These are phyloP conservation scores for Sterna hirundo DNA, from an alignment of 2,113 vertebrate species.

Conservation along the genomic window DNA sequence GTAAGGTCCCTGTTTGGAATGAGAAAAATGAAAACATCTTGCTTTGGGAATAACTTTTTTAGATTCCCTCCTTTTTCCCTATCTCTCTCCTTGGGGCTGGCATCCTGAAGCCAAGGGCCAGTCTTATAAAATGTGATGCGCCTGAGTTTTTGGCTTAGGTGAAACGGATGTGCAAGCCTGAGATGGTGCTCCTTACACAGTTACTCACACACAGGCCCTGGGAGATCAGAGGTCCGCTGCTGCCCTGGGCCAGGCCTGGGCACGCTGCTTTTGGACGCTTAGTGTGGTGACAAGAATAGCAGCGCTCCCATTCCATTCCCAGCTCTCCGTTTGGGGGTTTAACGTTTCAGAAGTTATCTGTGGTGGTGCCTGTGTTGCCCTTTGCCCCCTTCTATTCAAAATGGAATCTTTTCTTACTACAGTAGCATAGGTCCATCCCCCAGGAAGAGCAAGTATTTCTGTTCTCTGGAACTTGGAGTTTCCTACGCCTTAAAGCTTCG, in stretches of 20 bases:
- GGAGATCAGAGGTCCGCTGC: background rate
- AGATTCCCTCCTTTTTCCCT: background rate
- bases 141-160: background rate
- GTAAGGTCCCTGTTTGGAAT: background rate
- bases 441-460: background rate
- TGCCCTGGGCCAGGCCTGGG: background rate
- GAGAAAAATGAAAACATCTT: background rate
- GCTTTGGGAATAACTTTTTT: background rate
- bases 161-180: background rate
- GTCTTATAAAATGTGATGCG: background rate
- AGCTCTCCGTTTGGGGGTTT: background rate
- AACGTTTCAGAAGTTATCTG: background rate
- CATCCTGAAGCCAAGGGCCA: background rate
- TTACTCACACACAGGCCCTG: background rate
- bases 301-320: background rate
- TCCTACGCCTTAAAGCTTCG: background rate
- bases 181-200: background rate
- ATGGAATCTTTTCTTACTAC: background rate
- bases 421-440: rapidly evolving
- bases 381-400: background rate
- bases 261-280: rapidly evolving
- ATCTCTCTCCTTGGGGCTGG: background rate
- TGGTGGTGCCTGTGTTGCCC: background rate
- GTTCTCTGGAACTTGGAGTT: background rate
- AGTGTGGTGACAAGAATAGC: background rate